Conservation (phyloP, 2,113 vertebrate genomes). For the Dendropsophus ebraccatus region DNA sequence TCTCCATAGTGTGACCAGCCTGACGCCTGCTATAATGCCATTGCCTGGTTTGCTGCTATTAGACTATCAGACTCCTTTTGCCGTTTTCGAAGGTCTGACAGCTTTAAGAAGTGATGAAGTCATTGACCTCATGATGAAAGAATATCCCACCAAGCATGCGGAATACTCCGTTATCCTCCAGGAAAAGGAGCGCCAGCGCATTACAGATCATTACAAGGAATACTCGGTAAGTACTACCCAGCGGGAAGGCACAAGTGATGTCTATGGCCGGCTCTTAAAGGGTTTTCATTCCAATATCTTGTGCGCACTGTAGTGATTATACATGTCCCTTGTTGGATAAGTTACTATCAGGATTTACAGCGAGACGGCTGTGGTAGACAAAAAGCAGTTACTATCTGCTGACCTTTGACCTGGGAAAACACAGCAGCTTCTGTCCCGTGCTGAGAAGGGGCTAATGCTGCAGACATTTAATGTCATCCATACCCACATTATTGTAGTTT, state of each 20-base stretch:
- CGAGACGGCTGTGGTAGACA: too few species aligned
- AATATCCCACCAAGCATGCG: constrained; percentile 93
- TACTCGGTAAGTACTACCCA: constrained; percentile 86
- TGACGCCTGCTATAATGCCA: background rate
- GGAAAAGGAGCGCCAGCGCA: constrained; percentile 92
- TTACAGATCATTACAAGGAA: constrained; percentile 91
- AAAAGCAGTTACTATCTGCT: too few species aligned
- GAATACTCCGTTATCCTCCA: constrained; percentile 97
- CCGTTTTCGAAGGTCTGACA: constrained; percentile 81
- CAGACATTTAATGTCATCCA: too few species aligned
- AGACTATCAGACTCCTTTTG: background rate
- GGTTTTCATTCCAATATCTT: too few species aligned
- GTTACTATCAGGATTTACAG: too few species aligned
- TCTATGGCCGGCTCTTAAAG: too few species aligned
- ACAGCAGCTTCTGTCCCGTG: too few species aligned
- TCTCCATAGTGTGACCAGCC: background rate
- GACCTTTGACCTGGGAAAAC: too few species aligned
- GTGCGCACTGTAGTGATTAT: too few species aligned
- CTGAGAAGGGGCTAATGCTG: too few species aligned
- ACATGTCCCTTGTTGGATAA: too few species aligned
- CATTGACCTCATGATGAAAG: constrained; percentile 98
- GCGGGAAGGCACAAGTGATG: background rate
- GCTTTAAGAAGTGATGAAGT: constrained; percentile 97
- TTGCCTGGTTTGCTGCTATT: background rate
- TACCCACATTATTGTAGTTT: too few species aligned